These are phyloP conservation scores for Aspiorhynchus laticeps DNA, from an alignment of 2,113 vertebrate species.

Conservation along the genomic window DNA sequence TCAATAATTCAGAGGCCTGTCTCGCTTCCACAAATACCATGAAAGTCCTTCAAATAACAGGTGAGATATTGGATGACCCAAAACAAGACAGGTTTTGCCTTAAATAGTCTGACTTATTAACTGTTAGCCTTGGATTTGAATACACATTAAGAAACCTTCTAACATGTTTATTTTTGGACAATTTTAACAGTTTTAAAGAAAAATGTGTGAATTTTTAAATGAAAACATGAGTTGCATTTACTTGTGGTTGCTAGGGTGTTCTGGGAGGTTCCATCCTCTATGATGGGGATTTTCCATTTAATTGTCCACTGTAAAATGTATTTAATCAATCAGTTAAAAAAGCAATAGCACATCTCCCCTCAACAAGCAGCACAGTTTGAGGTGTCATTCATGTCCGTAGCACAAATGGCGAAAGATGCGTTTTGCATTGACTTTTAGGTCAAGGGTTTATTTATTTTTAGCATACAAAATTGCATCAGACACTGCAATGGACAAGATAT, in stretches of 20 bases:
- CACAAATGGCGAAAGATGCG: neutral
- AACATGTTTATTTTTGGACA: neutral
- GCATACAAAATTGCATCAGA: neutral
- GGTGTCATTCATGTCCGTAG: neutral
- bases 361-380: neutral
- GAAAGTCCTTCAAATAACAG: neutral
- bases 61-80: neutral
- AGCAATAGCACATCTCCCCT: neutral
- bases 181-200: neutral
- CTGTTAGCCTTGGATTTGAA: neutral
- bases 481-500: neutral
- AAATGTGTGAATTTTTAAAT: no score
- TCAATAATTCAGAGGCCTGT: constrained; percentile 74
- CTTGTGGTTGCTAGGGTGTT: neutral
- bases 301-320: neutral
- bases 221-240: neutral
- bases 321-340: neutral
- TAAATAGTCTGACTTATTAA: neutral
- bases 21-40: neutral
- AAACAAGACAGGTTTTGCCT: neutral
- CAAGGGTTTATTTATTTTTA: neutral
- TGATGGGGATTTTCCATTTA: neutral
- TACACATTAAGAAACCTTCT: neutral
- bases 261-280: neutral
- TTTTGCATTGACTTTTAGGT: neutral